Base-by-base conservation (phyloP, 2,113 vertebrate species). In the Tylochromis polylepis region DNA sequence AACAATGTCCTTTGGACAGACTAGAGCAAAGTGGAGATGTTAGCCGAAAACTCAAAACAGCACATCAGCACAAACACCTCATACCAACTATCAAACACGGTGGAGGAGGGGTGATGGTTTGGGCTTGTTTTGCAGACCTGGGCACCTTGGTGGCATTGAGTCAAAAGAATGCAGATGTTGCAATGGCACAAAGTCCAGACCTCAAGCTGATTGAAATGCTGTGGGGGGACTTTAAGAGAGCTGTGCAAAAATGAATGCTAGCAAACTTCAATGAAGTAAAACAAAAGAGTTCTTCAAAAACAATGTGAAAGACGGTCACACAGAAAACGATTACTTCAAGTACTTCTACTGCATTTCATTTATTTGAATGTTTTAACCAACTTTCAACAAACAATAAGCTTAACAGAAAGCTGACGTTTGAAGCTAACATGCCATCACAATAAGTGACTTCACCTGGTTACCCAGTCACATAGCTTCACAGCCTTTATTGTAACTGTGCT, bases 31-130 rank as follows among this genome's bases (percentile, higher is more conserved):
- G 60, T 65, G 18, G 60, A 65, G 6, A 65, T 65, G 60, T 62
- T 62, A 36, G 59, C 59, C 0, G 0, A 62, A 62, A 62, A 36
- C 59, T 18, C 36, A 62, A 62, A 10, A 62, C 59, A 36, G 59
- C 59, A 62, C 59, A 62, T 0, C 31, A 36, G 31, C 31, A 12
- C 60, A 65, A 65, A 65, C 31, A 65, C 60, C 60, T 36, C 11
- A 1, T 12, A n/a, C 0, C 60, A 65, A n/a, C 5, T 65, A 65
- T 36, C 60, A 65, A n/a, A 31, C 1, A 1, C 0, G 2, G 31
- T 0, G 60, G 11, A 65, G 31, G 60, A 65, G 5, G 7, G 31
- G 0, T 65, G 60, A 34, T 34, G 34, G 34, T 34, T 34, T 62
- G 36, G n/a, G n/a, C n/a, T n/a, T n/a, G n/a, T n/a, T n/a, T n/a